Evolutionary conservation across 2,797 vertebrate genomes (phyloP).

Genomic region (Chloroceryle inda): DNA sequence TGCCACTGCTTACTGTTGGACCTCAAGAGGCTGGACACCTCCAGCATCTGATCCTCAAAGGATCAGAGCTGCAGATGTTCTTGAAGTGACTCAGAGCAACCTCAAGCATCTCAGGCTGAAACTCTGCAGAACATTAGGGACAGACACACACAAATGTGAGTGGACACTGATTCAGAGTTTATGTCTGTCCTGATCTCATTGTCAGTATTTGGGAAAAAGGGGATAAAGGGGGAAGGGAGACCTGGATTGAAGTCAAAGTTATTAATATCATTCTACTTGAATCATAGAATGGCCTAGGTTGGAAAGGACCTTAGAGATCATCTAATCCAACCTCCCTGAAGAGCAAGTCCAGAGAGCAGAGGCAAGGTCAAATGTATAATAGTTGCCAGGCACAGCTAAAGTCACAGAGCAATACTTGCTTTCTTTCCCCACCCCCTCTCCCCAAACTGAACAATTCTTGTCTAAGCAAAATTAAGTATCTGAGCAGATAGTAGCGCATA

Average conservation of each 20-base stretch:
- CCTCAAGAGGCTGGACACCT: neutral
- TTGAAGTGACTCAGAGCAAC: neutral
- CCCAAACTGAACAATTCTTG: neutral
- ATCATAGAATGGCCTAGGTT: too few relatives aligned
- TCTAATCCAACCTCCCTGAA: neutral
- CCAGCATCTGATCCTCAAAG: neutral
- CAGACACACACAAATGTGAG: neutral
- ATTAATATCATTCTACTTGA: neutral
- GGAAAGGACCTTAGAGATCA: too few relatives aligned
- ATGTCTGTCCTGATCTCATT: neutral
- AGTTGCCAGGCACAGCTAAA: neutral
- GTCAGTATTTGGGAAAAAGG: neutral
- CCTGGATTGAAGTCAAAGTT: neutral
- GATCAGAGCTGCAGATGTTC: neutral
- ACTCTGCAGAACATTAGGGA: neutral
- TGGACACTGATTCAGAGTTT: slow-evolving; percentile 29
- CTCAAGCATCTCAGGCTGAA: neutral
- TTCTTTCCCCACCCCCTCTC: rapidly evolving
- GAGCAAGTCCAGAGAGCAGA: neutral
- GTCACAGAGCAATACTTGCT: neutral
- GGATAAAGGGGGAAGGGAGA: neutral
- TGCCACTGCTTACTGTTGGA: neutral
- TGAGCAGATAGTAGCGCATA: neutral
- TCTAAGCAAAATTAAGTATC: neutral
- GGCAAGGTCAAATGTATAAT: neutral